Conservation (phyloP, 1,140 invertebrate species). For the Apis dorsata region DNA sequence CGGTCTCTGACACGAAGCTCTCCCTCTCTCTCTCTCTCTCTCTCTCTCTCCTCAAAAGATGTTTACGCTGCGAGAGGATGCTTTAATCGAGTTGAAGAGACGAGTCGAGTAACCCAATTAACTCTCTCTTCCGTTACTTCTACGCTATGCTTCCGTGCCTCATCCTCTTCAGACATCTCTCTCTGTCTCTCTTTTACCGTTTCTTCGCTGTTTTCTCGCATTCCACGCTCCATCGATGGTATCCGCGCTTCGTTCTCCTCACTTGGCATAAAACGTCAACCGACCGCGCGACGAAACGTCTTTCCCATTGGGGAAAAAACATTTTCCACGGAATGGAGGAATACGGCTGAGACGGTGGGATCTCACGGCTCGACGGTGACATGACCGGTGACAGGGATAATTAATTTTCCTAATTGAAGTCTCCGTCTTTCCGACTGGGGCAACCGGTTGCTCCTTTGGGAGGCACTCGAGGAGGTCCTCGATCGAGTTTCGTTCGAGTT, state of each 20-base stretch:
- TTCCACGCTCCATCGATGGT: not conserved
- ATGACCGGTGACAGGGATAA: constrained; percentile 27
- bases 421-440: not conserved
- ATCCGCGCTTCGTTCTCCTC: constrained; percentile 20
- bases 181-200: no score
- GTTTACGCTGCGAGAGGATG: constrained; percentile 69
- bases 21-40: fast-evolving
- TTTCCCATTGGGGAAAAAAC: constrained; percentile 34
- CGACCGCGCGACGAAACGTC: constrained; percentile 6
- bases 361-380: constrained; percentile 18
- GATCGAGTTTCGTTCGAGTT: not conserved
- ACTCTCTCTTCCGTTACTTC: constrained; percentile 66
- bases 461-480: not conserved
- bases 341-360: not conserved
- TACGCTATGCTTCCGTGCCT: constrained; percentile 23
- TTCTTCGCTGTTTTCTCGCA: no score
- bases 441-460: not conserved
- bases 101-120: constrained; percentile 72
- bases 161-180: not conserved
- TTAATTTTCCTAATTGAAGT: constrained; percentile 44
- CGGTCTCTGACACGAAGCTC: constrained; percentile 64
- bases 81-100: constrained; percentile 75
- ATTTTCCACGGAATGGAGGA: constrained; percentile 1
- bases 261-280: constrained; percentile 52
- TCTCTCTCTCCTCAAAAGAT: constrained; percentile 67